Evolutionary conservation across 2,888 invertebrate species (phyloP), one percentile per base, ranked within the genome.

Genomic region (Dorcus hopei): DNA sequence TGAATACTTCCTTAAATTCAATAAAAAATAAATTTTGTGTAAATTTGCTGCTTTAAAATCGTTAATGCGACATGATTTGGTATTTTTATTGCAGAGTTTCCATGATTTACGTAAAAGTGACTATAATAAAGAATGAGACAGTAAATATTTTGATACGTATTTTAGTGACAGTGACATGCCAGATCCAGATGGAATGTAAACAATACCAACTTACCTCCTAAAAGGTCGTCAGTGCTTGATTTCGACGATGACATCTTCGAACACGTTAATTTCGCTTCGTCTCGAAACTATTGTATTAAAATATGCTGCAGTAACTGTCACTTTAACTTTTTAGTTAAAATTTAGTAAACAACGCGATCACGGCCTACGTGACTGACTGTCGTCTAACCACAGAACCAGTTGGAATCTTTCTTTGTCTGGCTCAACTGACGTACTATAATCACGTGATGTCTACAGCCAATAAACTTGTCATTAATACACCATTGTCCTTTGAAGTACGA

Each of bases 211-310:
- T 74, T 68, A 77, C 78, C 78, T 68, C 77, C 78, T 55, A 77
- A 70, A 58, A 77, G 69, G 71, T 79, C 79, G 67, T 78, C 79
- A 61, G 73, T 66, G 67, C 76, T 78, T 42, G 77, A 75, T 75
- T 77, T 78, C 33, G 77, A 74, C 38, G 78, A 77, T 72, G 78
- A 76, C 78, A 78, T 79, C 64, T 69, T 66, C 26, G 53, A 55
- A 45, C 23, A 50, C 43, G 26, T 53, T 61, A 59, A 60, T 51
- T 43, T 55, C 51, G 57, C 58, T 49, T 43, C 49, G 42, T 38
- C 39, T 52, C 53, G 47, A 56, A 41, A 26, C 41, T 14, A 39
- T 50, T 14, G 39, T 39, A 39, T 26, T 38, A 40, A 45, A 40
- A 53, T 38, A 59, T 49, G 38, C 11, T 48, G 9, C 23, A 42